Evolutionary conservation across 2,797 vertebrate genomes (phyloP), one percentile per base, ranked within the genome.

Genomic region (Sphaeramia orbicularis): DNA sequence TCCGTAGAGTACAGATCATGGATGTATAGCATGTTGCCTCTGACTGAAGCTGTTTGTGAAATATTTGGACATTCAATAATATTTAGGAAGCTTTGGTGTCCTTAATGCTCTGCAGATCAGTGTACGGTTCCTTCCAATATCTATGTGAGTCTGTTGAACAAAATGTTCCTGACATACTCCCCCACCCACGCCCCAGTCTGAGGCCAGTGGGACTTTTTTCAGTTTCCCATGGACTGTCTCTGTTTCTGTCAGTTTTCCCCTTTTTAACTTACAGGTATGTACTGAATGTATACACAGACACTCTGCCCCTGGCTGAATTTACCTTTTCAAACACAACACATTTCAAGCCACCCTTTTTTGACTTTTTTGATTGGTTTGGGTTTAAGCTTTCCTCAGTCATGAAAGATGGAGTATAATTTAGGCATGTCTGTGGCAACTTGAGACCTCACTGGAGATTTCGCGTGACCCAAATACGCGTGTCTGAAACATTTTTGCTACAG

Each of bases 111-210:
- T 35, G 32, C 32, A 35, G 32, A 0, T 9, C 6, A 38, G 41
- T 53, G 44, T 63, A 12, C 43, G 9, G 13, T 48, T 11, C 35
- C 10, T 67, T 12, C 43, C 2, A 19, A 1, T 30, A 21, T 44
- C 38, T 27, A 48, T 4, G 52, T 27, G 27, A 59, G 15, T 42
- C 30, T 15, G 32, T 73, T 74, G 84, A 59, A 91, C 88, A 85
- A 49, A 87, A 82, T 86, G 86, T 89, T 88, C 85, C 59, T 27
- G 42, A 67, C 50, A 36, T 52, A 32, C 42, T 30, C 52, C 53
- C 68, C 52, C 47, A 19, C 42, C 74, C 59, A 43, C 63, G 15
- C 55, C 72, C 63, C 58, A 47, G 57, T 59, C 62, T 49, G 58
- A 76, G 67, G 42, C 47, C 78, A 71, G 4, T 14, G 60, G 40